Conservation (phyloP, 2,113 vertebrate genomes). For the Pygoscelis antarcticus region DNA sequence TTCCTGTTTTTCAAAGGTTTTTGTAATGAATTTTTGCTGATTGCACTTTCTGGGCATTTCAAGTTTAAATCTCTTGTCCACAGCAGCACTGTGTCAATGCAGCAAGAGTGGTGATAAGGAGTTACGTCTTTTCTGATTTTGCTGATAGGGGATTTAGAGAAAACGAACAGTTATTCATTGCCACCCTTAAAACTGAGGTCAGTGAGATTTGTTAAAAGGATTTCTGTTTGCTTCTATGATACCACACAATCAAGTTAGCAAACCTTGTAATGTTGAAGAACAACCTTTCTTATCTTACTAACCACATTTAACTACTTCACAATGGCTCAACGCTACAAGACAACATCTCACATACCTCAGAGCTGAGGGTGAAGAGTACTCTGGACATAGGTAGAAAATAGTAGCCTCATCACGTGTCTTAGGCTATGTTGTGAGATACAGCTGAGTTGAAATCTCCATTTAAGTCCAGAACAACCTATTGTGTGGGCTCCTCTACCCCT, state of each 20-base stretch:
- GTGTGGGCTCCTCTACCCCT: neutral
- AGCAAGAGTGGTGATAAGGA: neutral
- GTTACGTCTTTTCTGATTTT: neutral
- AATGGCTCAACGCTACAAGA: neutral
- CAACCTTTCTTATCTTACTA: neutral
- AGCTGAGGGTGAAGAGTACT: neutral
- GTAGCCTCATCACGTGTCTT: neutral
- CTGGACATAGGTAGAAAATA: neutral
- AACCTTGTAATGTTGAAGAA: neutral
- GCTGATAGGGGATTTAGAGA: neutral
- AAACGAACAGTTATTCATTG: neutral
- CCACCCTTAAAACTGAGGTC: neutral
- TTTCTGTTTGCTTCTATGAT: neutral
- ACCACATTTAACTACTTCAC: neutral
- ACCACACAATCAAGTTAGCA: neutral
- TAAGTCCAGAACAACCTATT: neutral
- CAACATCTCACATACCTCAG: neutral
- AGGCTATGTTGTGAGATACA: accelerated
- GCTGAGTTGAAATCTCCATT: neutral
- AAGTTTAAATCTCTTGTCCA: neutral
- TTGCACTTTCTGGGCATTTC: neutral
- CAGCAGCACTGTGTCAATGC: neutral
- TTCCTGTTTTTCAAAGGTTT: neutral
- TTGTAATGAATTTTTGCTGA: neutral
- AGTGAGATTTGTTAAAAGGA: neutral